Evolutionary conservation across 2,113 vertebrate species (phyloP).

Genomic region (Centropus bengalensis): DNA sequence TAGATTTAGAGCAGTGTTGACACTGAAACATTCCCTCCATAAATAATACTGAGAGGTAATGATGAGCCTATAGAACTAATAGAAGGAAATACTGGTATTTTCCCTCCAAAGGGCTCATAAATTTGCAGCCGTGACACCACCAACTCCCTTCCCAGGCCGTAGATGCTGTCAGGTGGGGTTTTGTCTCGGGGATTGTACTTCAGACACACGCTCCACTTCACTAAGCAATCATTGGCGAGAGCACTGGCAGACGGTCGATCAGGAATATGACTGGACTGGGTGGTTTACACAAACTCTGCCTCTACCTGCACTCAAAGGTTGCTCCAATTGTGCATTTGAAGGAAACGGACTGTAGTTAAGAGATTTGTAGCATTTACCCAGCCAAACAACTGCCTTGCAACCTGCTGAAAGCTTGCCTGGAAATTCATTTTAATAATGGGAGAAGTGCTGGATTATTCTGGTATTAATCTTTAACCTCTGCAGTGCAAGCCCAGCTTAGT

Average conservation of each 20-base stretch:
- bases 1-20: neutral
- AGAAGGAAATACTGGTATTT: neutral
- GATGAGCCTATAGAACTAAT: neutral
- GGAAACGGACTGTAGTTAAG: neutral
- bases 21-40: neutral
- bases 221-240: neutral
- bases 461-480: conserved; percentile 3
- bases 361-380: neutral
- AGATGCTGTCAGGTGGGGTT: neutral
- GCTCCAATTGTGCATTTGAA: neutral
- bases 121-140: neutral
- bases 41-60: neutral
- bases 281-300: neutral
- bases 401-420: conserved; percentile 1
- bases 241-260: neutral
- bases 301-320: neutral
- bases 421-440: neutral
- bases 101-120: neutral
- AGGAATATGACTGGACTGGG: neutral
- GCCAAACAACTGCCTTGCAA: neutral
- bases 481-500: neutral
- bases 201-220: fast-evolving
- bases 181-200: neutral
- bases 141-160: neutral
- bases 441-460: conserved; percentile 4